Evolutionary conservation across 2,113 vertebrate genomes (phyloP), one percentile per base, ranked within the genome.

Genomic region (Otolemur garnettii): DNA sequence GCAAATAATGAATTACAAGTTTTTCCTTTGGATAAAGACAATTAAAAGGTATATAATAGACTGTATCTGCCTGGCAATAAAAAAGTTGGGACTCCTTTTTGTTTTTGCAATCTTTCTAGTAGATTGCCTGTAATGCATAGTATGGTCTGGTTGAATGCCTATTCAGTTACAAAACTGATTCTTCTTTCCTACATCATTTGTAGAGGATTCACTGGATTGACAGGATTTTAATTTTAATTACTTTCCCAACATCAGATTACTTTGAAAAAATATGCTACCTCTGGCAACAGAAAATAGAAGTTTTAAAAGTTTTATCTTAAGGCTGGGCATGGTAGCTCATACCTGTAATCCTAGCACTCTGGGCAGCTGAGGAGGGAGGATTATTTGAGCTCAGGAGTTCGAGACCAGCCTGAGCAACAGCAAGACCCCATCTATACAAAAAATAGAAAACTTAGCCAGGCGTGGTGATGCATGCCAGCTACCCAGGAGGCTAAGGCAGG

Each of bases 201-300:
- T 79, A 18, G 35, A 87, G 62, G n/a, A 83, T 72, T 83, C 30
- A 82, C n/a, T 87, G 30, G 77, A 17, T 26, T 93, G 68, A 77
- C 24, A 92, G 62, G 4, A 62, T 45, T 92, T 79, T 78, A 96
- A 53, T 89, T 84, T 66, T 62, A 90, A 85, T 93, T 90, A 72
- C 71, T 91, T 93, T 15, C n/a, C 30, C 53, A 83, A 89, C 3
- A 80, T 87, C 45, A 84, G 9, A 71, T 50, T 60, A 80, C 64
- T 92, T 60, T 85, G 64, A 94, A 91, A 66, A 91, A 86, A 81
- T 72, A 79, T 81, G 69, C 81, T 90, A 81, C 11, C 18, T 77
- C n/a, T 96, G 28, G 33, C 50, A 80, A 84, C 42, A 92, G 38
- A 92, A 93, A 96, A 79, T 64, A 66, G 87, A 88, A 78, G 83